Evolutionary conservation across 1,140 invertebrate genomes (phyloP), one percentile per base, ranked within the genome.

Genomic region (Geopemphigus sp.): DNA sequence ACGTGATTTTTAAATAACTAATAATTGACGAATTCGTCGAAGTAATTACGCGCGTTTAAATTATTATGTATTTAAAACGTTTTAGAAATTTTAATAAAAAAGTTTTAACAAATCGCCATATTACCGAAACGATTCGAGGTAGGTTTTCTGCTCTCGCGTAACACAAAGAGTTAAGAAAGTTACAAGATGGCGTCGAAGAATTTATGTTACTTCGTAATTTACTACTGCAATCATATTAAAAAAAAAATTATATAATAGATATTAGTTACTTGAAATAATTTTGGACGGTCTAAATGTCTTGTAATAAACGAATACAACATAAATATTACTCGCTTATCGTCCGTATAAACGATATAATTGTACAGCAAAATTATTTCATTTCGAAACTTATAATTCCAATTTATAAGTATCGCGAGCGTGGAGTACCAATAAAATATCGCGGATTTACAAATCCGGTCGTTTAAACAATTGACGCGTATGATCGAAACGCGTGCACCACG

Each of bases 101-200:
- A 39, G 22, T 74, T 45, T 14, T 39, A 54, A 63, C 3, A 39
- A 39, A 39, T 39, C 8, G 32, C 8, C 3, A 39, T 39, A 39
- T 82, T 76, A 84, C 83, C 74, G 47, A 81, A 39, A 84, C 59
- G 26, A 59, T 59, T 24, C 66, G 78, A 72, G 82, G 82, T 15
- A 83, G 54, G 29, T 83, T 80, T 81, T 83, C 83, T 70, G 83
- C 81, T 59, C 83, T 81, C n/a, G 80, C 82, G 53, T 83, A 84
- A 76, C 83, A 84, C n/a, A 83, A 54, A 14, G 83, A 82, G 53
- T 83, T 82, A 12, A 83, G 73, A 68, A 83, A 83, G 64, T 83
- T 83, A 47, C 83, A 84, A 5, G 80, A 73, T 19, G 83, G 83
- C n/a, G 80, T 57, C 15, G 78, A 50, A 10, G 54, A 61, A 47